These are phyloP conservation scores for Oxycera nigricornis DNA, from an alignment of 2,888 invertebrate genomes.

Conservation along the genomic window DNA sequence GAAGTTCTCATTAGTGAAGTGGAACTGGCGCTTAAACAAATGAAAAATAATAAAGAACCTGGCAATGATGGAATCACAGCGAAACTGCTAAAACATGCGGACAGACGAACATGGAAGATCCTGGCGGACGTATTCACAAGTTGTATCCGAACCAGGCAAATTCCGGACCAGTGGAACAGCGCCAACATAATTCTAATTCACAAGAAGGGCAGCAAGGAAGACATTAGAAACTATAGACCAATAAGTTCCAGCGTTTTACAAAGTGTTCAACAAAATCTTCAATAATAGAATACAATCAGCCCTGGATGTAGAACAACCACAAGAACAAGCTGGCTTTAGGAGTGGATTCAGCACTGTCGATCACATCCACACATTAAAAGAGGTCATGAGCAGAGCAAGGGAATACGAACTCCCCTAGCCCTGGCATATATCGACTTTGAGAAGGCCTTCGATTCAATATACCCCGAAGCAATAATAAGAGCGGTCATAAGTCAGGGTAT, in stretches of 20 bases:
- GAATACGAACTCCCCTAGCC: too few species aligned
- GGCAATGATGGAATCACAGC: constrained; percentile 26
- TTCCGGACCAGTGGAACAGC: constrained; percentile 43
- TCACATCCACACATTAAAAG: too few species aligned
- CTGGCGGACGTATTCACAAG: neutral
- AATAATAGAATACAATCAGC: too few species aligned
- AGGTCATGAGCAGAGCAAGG: too few species aligned
- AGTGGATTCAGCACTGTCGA: too few species aligned
- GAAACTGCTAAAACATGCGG: constrained; percentile 10
- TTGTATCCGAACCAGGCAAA: neutral
- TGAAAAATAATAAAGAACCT: constrained; percentile 2
- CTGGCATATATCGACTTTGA: too few species aligned
- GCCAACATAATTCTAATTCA: constrained; percentile 46
- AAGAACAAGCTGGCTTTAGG: too few species aligned
- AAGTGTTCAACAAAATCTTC: constrained; percentile 50
- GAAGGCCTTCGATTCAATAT: too few species aligned
- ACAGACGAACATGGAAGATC: neutral
- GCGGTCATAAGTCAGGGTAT: too few species aligned
- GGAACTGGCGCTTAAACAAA: neutral
- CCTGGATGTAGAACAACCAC: too few species aligned
- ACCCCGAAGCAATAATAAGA: too few species aligned
- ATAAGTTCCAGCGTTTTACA: constrained; percentile 48
- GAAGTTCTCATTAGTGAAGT: neutral
- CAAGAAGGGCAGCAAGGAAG: constrained; percentile 49
- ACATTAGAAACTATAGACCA: constrained; percentile 49